Percentiles rank a stretch among this genome's conserved stretches.
Evolutionary conservation across 2,797 vertebrate genomes (phyloP).

Genomic region (Pseudochirops corinnae): DNA sequence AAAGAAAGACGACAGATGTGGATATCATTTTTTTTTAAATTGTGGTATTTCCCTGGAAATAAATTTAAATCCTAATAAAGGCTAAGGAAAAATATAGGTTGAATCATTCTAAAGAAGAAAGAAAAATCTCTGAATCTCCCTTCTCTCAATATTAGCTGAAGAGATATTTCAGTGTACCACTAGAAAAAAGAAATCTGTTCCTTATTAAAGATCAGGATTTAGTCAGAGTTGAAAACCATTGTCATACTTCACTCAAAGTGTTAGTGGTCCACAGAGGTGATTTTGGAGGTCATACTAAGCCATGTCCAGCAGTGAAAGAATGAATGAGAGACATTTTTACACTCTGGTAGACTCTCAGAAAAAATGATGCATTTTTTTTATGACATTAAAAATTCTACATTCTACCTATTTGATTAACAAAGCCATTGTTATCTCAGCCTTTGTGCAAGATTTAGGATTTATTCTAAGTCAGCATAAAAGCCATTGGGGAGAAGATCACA

Average conservation of each 20-base stretch:
- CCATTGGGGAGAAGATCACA: not conserved
- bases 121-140: not conserved
- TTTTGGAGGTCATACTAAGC: not conserved
- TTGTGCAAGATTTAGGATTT: not conserved
- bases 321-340: not conserved
- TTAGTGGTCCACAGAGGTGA: not conserved
- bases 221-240: not conserved
- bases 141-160: not conserved
- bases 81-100: not conserved
- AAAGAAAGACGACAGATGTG: rapidly evolving
- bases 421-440: not conserved
- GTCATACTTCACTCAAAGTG: not conserved
- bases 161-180: not conserved
- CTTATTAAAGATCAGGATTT: not conserved
- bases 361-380: not conserved
- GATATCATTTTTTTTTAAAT: not conserved
- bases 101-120: not conserved
- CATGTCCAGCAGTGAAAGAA: not conserved
- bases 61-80: not conserved
- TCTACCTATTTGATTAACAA: slow-evolving; percentile 16
- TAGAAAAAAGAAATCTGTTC: not conserved
- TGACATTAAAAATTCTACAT: not conserved
- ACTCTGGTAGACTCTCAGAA: not conserved
- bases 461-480: slow-evolving; percentile 7
- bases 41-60: not conserved